These are phyloP conservation scores for Salarias fasciatus DNA, from an alignment of 2,797 vertebrate genomes.

Conservation along the genomic window DNA sequence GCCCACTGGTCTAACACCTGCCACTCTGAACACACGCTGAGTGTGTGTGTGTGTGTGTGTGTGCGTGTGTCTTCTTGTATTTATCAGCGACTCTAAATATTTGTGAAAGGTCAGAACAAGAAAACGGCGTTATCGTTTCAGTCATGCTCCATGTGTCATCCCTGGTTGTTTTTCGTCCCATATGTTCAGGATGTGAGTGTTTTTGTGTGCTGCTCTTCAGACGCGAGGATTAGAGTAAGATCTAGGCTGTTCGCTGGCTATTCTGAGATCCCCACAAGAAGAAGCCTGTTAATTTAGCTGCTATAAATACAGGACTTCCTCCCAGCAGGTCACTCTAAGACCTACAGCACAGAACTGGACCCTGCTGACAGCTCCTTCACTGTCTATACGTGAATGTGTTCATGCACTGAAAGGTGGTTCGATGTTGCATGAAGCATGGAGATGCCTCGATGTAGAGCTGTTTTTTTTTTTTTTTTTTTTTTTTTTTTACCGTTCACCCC, in stretches of 20 bases:
- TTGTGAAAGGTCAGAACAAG: constrained; percentile 15
- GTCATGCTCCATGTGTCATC: neutral
- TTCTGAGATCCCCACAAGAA: constrained; percentile 70
- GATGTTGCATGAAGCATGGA: constrained; percentile 19
- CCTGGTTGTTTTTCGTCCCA: neutral
- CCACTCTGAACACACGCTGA: constrained; percentile 27
- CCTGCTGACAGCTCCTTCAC: constrained; percentile 35
- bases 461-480: neutral
- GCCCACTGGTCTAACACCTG: constrained; percentile 66
- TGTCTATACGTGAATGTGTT: neutral
- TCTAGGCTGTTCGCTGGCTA: constrained; percentile 64
- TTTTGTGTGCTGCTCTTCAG: constrained; percentile 35
- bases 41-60: constrained; percentile 17
- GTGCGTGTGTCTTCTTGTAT: constrained; percentile 6
- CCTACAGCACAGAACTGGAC: constrained; percentile 39
- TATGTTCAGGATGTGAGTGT: neutral
- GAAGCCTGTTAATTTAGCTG: constrained; percentile 73
- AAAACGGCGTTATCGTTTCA: neutral
- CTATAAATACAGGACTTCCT: constrained; percentile 73
- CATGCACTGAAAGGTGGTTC: constrained; percentile 26
- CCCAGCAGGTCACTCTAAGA: constrained; percentile 55
- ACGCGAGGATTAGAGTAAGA: constrained; percentile 57
- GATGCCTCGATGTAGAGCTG: constrained; percentile 22
- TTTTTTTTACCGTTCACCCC: neutral
- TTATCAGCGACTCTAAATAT: constrained; percentile 1